phyloP scores from a whole-genome alignment of 2,888 invertebrate species.

The Hedya salicella region DNA sequence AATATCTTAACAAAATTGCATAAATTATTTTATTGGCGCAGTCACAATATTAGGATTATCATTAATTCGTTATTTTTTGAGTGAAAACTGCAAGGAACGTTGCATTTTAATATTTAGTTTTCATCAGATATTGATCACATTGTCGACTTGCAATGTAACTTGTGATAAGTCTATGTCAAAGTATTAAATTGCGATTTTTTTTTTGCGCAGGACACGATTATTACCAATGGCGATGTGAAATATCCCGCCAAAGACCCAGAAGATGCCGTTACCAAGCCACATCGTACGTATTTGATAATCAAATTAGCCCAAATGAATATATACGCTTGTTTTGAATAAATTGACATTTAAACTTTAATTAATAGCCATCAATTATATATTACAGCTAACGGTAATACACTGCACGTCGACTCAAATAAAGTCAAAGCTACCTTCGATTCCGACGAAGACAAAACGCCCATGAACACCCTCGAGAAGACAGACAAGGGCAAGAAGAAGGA shows the following conservation, averaged over 20 bases:
- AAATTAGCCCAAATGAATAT: constrained; percentile 9
- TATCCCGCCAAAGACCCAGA: constrained; percentile 64
- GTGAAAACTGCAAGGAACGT: too few relatives aligned
- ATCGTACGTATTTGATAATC: constrained; percentile 57
- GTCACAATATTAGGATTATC: too few relatives aligned
- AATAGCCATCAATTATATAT: constrained; percentile 45
- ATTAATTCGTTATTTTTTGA: too few relatives aligned
- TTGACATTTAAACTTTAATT: too few relatives aligned
- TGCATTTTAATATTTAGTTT: too few relatives aligned
- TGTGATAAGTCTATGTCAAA: too few relatives aligned
- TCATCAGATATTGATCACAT: too few relatives aligned
- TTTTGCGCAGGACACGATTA: constrained; percentile 67
- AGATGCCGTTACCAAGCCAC: constrained; percentile 63
- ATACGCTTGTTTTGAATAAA: background rate
- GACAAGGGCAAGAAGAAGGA: constrained; percentile 76
- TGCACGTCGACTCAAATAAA: constrained; percentile 81
- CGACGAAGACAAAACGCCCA: constrained; percentile 82
- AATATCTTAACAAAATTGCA: too few relatives aligned
- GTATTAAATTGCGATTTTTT: constrained; percentile 14
- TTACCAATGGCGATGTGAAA: constrained; percentile 76
- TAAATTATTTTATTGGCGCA: too few relatives aligned
- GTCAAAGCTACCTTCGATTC: constrained; percentile 84
- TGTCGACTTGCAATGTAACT: too few relatives aligned
- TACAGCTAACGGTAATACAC: constrained; percentile 77
- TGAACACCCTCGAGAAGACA: constrained; percentile 82